Evolutionary conservation across 2,797 vertebrate genomes (phyloP).

Genomic region (Mycteria americana): DNA sequence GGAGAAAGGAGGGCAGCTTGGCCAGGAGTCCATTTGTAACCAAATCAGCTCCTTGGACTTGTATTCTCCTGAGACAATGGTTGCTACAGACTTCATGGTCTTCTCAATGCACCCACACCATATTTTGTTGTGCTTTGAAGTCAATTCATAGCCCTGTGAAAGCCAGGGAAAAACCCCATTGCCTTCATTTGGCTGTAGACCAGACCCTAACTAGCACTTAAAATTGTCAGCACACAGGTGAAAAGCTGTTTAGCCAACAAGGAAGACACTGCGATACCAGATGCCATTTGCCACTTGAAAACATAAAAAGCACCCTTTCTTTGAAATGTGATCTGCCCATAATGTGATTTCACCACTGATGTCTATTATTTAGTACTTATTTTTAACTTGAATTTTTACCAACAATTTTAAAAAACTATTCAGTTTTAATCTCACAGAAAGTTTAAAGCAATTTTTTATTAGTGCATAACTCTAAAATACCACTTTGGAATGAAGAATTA

Average conservation of each 20-base stretch:
- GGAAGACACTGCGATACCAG: neutral
- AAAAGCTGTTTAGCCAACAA: neutral
- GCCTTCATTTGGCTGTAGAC: neutral
- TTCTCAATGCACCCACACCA: neutral
- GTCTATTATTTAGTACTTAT: constrained; percentile 17
- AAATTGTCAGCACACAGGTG: neutral
- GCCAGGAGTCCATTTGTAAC: neutral
- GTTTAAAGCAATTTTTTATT: constrained; percentile 62
- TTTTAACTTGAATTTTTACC: constrained; percentile 21
- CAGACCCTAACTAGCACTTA: neutral
- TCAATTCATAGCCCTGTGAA: neutral
- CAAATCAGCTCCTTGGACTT: neutral
- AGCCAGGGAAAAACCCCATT: neutral
- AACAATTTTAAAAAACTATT: neutral
- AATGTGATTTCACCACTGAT: neutral
- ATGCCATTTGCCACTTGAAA: neutral
- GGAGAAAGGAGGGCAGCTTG: neutral
- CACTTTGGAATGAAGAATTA: constrained; percentile 56
- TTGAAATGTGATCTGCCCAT: constrained; percentile 21
- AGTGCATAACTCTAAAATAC: constrained; percentile 42
- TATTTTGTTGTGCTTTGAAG: neutral
- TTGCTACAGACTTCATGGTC: neutral
- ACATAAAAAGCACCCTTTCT: neutral
- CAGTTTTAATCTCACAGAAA: constrained; percentile 36
- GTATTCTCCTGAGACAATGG: neutral